Percentiles rank a stretch among this genome's conserved stretches.
Conservation (phyloP, 2,797 vertebrate genomes). For the Enteromius viviparus region DNA sequence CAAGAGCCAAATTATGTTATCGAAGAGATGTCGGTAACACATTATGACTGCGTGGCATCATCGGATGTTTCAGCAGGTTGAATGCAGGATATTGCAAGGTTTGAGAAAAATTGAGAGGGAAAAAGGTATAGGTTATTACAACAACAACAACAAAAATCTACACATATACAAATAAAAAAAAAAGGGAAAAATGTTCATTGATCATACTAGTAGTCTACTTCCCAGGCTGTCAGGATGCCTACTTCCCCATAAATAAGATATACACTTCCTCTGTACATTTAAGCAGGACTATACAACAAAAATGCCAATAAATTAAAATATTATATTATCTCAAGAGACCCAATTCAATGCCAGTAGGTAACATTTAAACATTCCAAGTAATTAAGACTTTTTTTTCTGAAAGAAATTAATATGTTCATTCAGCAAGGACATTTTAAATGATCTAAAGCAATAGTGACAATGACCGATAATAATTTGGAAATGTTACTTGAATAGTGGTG, state of each 20-base stretch:
- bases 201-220: neutral
- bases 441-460: neutral
- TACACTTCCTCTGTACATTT: neutral
- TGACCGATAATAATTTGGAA: neutral
- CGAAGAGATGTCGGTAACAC: slow-evolving; percentile 24
- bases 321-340: neutral
- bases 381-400: neutral
- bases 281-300: neutral
- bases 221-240: neutral
- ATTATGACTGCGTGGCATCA: slow-evolving; percentile 12
- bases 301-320: neutral
- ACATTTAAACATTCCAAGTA: neutral
- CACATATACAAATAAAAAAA: neutral
- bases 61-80: neutral
- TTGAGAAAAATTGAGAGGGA: neutral
- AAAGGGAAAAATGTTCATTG: neutral
- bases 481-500: neutral
- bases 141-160: neutral
- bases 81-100: neutral
- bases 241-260: slow-evolving; percentile 1
- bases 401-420: neutral
- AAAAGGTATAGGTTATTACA: neutral
- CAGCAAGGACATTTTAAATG: neutral
- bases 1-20: slow-evolving; percentile 47
- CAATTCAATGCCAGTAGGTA: neutral